These are phyloP conservation scores for Mesembrinibis cayennensis DNA, from an alignment of 2,113 vertebrate species.

Conservation along the genomic window DNA sequence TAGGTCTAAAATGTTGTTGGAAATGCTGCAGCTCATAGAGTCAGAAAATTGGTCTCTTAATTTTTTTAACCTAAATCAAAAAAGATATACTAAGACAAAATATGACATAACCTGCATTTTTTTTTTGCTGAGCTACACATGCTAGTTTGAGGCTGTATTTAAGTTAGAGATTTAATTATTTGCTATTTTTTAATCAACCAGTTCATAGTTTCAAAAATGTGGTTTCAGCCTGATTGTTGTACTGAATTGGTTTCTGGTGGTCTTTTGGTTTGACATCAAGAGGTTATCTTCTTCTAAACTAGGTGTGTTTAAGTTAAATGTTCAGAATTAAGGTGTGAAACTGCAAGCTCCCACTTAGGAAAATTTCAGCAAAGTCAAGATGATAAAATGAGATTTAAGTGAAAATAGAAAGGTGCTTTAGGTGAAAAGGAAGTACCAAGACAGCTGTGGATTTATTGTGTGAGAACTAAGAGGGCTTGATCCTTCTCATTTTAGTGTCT, in stretches of 20 bases:
- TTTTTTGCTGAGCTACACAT: neutral
- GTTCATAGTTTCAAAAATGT: neutral
- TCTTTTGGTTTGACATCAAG: neutral
- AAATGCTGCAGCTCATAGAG: neutral
- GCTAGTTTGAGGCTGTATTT: neutral
- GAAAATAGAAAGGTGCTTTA: neutral
- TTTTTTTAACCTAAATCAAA: neutral
- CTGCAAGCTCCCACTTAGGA: neutral
- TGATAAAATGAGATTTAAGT: neutral
- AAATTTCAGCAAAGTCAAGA: neutral
- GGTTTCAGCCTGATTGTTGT: neutral
- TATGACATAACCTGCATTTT: neutral
- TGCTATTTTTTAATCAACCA: neutral
- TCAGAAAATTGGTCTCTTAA: neutral
- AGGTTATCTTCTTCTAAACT: neutral
- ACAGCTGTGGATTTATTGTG: neutral
- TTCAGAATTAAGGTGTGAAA: neutral
- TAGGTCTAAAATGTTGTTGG: neutral
- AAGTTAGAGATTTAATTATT: neutral
- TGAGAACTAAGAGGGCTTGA: neutral
- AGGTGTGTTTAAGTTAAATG: neutral
- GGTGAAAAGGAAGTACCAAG: neutral
- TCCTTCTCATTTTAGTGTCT: neutral
- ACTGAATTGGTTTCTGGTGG: neutral
- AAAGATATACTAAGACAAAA: neutral